Evolutionary conservation across 2,113 vertebrate species (phyloP).

Genomic region (Psittacula cyanocephala): DNA sequence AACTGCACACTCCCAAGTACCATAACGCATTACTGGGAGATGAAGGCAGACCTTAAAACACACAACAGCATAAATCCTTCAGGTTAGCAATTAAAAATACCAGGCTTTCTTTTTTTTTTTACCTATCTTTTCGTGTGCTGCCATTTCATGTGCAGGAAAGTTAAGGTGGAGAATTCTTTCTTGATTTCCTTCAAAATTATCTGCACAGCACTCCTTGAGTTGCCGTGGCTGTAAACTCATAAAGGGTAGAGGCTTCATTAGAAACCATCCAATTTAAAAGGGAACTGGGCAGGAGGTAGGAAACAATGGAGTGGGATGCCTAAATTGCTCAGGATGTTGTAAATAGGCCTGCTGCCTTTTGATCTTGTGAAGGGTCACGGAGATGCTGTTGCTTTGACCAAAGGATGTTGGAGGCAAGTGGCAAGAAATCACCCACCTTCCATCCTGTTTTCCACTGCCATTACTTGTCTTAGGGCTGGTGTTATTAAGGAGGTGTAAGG

Average conservation of each 20-base stretch:
- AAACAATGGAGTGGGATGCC: constrained; percentile 64
- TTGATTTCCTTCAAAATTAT: neutral
- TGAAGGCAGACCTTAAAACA: neutral
- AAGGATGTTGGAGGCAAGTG: constrained; percentile 66
- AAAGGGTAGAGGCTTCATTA: constrained; percentile 45
- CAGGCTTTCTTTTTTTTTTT: too few relatives aligned
- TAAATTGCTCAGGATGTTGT: constrained; percentile 76
- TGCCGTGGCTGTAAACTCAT: constrained; percentile 44
- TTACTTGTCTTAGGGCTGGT: constrained; percentile 68
- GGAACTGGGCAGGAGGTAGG: constrained; percentile 59
- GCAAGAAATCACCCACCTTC: constrained; percentile 57
- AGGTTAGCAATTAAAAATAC: constrained; percentile 3
- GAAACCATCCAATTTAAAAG: constrained; percentile 48
- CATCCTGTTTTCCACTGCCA: constrained; percentile 63
- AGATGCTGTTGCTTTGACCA: constrained; percentile 57
- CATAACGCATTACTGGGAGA: neutral
- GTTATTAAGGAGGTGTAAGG: constrained; percentile 75
- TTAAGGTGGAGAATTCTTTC: neutral
- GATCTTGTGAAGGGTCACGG: constrained; percentile 61
- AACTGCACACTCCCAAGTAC: neutral
- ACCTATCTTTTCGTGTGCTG: neutral
- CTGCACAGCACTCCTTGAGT: neutral
- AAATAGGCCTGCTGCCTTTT: constrained; percentile 70
- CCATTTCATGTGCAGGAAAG: neutral
- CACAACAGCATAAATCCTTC: neutral